phyloP scores from a whole-genome alignment of 1,140 invertebrate genomes.

The Bombyx mandarina region DNA sequence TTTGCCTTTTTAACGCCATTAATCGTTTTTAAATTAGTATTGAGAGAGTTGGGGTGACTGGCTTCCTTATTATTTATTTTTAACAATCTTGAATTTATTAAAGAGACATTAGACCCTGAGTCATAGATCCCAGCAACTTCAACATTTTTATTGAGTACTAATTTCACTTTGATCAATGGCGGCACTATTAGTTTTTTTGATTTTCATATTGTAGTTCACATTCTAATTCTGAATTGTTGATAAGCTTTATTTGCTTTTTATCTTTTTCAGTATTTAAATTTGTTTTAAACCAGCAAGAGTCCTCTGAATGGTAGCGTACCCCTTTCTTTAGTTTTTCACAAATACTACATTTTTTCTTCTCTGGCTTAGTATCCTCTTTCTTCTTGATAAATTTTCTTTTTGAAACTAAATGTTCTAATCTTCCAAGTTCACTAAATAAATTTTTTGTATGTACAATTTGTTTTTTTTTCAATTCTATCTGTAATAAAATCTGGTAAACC shows the following conservation, averaged over 20 bases:
- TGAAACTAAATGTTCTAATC: conserved; percentile 2
- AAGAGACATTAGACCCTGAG: conserved; percentile 5
- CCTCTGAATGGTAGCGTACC: not conserved
- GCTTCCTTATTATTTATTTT: not conserved
- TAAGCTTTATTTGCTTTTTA: not conserved
- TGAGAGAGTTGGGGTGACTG: not conserved
- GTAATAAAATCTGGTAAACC: not conserved
- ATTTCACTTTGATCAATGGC: conserved; percentile 8
- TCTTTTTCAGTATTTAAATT: not conserved
- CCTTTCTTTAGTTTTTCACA: conserved; percentile 4
- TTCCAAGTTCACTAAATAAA: conserved; percentile 1
- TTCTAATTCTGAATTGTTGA: conserved; percentile 3
- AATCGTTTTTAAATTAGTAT: conserved; percentile 7
- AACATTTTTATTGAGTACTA: conserved; percentile 5
- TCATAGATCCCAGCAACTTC: conserved; percentile 4
- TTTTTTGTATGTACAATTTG: not conserved
- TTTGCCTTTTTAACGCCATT: conserved; percentile 5
- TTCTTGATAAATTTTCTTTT: not conserved
- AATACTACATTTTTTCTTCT: conserved; percentile 1
- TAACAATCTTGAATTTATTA: conserved; percentile 5
- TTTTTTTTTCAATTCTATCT: conserved; percentile 2
- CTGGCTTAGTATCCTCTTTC: not conserved
- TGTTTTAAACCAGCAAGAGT: conserved; percentile 4
- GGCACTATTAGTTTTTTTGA: conserved; percentile 7
- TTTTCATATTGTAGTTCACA: not conserved